Evolutionary conservation across 2,888 invertebrate genomes (phyloP), one percentile per base, ranked within the genome.

Genomic region (Stegophylla sp.): DNA sequence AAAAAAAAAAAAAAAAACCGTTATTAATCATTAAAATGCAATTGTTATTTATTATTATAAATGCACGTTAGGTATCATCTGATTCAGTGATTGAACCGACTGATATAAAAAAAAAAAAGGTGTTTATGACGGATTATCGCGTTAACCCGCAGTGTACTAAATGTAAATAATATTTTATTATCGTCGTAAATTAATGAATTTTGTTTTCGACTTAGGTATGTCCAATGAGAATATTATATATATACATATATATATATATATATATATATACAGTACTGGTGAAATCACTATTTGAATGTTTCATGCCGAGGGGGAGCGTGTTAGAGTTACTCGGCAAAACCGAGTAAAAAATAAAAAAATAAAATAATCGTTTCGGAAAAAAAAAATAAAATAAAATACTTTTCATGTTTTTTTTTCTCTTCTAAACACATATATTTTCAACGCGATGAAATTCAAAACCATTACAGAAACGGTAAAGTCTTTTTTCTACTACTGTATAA

Each of bases 401-500:
- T 0, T 41, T 34, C 20, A 28, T 51, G 28, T 71, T 56, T 71
- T 13, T 26, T 41, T 1, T n/a, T n/a, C n/a, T n/a, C n/a, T n/a
- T n/a, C n/a, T 20, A 59, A 12, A 53, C 4, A 53, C 4, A 45
- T 20, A 45, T 12, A 59, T 76, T 77, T 67, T 59, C 10, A 45
- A 77, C 28, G 75, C 4, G 51, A 61, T 48, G 17, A 51, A 71
- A 61, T 61, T 71, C 51, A 51, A 67, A 69, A 34, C 51, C 41
- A 79, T 71, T 61, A 79, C 48, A 41, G 61, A 79, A 79, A 71
- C 79, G 69, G 79, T 79, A 79, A 28, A 69, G 79, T 51, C 10
- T 79, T 79, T 79, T 79, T 79, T 61, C 66, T 74, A 15, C 23
- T 23, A 51, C 34, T 34, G 61, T 45, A 9, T n/a, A n/a, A n/a